These are phyloP conservation scores for Drosophila fuyamai DNA, from an alignment of 1,140 invertebrate species.

Conservation along the genomic window DNA sequence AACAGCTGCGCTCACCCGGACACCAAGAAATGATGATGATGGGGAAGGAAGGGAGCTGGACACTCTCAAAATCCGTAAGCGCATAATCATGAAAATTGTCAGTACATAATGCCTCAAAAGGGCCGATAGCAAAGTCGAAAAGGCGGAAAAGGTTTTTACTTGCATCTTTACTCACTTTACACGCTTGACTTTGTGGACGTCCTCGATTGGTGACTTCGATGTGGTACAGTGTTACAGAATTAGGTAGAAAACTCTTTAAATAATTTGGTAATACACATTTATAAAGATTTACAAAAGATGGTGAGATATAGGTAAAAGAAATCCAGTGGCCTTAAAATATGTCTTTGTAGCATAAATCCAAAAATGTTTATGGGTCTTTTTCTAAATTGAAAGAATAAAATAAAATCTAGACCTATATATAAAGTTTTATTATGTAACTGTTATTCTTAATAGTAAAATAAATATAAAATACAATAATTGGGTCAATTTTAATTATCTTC, in stretches of 20 bases:
- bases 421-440: too few relatives aligned
- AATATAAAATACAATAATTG: too few relatives aligned
- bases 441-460: too few relatives aligned
- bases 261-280: too few relatives aligned
- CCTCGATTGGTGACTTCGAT: conserved; percentile 38
- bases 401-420: too few relatives aligned
- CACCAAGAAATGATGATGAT: conserved; percentile 27
- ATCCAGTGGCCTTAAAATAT: too few relatives aligned
- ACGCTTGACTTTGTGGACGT: conserved; percentile 69
- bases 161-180: conserved; percentile 81
- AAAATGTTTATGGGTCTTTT: too few relatives aligned
- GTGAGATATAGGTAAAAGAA: too few relatives aligned
- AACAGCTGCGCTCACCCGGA: conserved; percentile 75
- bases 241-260: not conserved
- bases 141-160: conserved; percentile 79
- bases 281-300: too few relatives aligned
- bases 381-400: too few relatives aligned
- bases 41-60: conserved; percentile 38
- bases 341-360: too few relatives aligned
- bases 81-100: conserved; percentile 83
- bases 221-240: conserved; percentile 21
- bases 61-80: conserved; percentile 66
- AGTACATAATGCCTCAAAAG: conserved; percentile 82
- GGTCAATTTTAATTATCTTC: too few relatives aligned
- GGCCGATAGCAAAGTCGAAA: conserved; percentile 61